phyloP scores from a whole-genome alignment of 2,888 invertebrate genomes.

The Margaritifera margaritifera region DNA sequence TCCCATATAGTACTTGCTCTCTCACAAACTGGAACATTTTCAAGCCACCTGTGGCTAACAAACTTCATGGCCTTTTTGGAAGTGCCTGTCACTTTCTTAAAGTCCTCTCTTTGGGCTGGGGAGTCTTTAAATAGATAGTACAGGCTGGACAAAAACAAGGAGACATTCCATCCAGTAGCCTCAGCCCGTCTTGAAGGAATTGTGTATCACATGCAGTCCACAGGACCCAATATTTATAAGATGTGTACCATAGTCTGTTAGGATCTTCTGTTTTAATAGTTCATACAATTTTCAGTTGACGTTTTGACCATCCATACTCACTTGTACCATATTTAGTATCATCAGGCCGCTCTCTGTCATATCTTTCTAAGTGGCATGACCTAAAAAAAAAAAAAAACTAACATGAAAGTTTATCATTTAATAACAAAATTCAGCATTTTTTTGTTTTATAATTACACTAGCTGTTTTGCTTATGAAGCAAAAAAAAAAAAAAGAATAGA shows the following conservation, averaged over 20 bases:
- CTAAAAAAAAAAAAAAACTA: neutral
- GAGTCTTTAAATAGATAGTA: constrained; percentile 54
- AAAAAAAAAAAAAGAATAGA: too few relatives aligned
- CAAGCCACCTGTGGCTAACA: constrained; percentile 22
- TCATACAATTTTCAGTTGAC: constrained; percentile 26
- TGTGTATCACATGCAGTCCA: constrained; percentile 20
- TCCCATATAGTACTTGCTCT: constrained; percentile 14
- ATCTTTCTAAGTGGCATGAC: constrained; percentile 21
- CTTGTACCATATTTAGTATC: constrained; percentile 18
- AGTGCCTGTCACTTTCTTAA: neutral
- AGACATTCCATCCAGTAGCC: constrained; percentile 25
- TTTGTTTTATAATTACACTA: too few relatives aligned
- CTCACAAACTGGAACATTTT: constrained; percentile 15
- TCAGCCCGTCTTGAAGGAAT: constrained; percentile 21
- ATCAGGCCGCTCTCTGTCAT: constrained; percentile 5
- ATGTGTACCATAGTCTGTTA: constrained; percentile 5
- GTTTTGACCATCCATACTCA: constrained; percentile 28
- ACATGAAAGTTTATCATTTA: neutral
- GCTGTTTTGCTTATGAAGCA: too few relatives aligned
- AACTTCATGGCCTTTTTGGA: constrained; percentile 50
- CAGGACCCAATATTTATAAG: constrained; percentile 31
- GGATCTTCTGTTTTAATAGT: constrained; percentile 9
- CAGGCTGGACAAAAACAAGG: constrained; percentile 38
- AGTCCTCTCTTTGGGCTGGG: constrained; percentile 35
- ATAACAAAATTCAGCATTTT: too few relatives aligned